Evolutionary conservation across 2,113 vertebrate genomes (phyloP), one percentile per base, ranked within the genome.

Genomic region (Bubalus kerabau): DNA sequence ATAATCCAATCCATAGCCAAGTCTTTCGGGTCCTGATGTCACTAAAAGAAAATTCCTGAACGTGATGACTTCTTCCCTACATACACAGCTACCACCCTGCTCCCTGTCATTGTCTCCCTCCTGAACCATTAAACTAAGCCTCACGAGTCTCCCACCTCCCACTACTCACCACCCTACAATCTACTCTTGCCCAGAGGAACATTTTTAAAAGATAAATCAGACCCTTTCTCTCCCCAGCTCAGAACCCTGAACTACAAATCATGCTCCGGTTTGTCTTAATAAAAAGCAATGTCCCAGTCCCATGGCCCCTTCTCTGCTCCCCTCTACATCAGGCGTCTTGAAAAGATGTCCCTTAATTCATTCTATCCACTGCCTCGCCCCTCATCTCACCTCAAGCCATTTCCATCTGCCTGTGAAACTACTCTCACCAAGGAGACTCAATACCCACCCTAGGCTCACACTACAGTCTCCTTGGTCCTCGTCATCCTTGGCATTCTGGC

Each of bases 241-340:
- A 56, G 74, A 81, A 67, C 23, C 40, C 43, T 90, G 2, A 4
- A 36, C 32, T 26, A 82, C 60, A 90, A 50, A 48, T 24, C 90
- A 43, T 3, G 10, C 7, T 15, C 4, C 0, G 0, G 32, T 13
- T 43, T 43, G 92, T 30, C 78, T 85, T 40, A 30, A 48, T 67
- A 48, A 74, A 88, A 54, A 40, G 6, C 74, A 62, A 36, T 11
- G 28, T 46, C 74, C 60, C 14, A 1, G 6, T 13, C 40, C 50
- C 5, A 0, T 5, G 17, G 10, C 92, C 16, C 14, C 9, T 59
- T 59, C 64, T 62, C 84, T 60, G 30, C 5, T 24, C 60, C 74
- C 56, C 26, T 48, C 21, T 2, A 32, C 9, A 0, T 0, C 11
- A 15, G 48, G 1, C 36, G 28, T 57, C 85, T 62, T 19, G 0